Conservation (phyloP, 2,113 vertebrate species). For the Otus sunia region DNA sequence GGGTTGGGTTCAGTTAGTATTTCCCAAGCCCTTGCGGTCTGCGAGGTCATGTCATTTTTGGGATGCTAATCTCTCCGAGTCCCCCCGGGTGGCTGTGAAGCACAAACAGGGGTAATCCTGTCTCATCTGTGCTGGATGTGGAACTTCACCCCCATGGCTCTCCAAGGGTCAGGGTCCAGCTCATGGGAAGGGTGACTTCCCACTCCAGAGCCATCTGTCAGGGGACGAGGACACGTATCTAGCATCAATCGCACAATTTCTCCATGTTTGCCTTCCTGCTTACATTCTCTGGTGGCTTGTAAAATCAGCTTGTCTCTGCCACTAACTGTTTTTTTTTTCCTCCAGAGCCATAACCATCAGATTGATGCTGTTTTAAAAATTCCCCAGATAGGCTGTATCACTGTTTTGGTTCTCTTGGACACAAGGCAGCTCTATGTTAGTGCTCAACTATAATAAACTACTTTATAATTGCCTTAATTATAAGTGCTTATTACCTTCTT, state of each 20-base stretch:
- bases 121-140: neutral
- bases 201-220: neutral
- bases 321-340: neutral
- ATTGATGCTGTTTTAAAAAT: conserved; percentile 44
- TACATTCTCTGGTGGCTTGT: conserved; percentile 7
- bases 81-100: neutral
- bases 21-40: neutral
- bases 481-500: conserved; percentile 62
- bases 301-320: conserved; percentile 16
- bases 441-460: conserved; percentile 52
- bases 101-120: neutral
- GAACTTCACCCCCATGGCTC: neutral
- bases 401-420: conserved; percentile 40
- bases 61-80: neutral
- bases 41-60: neutral
- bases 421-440: conserved; percentile 1
- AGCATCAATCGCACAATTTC: neutral
- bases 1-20: neutral
- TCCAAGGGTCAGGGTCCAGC: neutral
- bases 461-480: conserved; percentile 65
- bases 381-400: neutral
- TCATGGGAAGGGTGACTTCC: neutral
- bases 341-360: conserved; percentile 12
- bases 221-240: neutral
- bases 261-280: neutral